Base-by-base conservation (phyloP, 2,888 invertebrate genomes). In the Amblyteles armatorius region DNA sequence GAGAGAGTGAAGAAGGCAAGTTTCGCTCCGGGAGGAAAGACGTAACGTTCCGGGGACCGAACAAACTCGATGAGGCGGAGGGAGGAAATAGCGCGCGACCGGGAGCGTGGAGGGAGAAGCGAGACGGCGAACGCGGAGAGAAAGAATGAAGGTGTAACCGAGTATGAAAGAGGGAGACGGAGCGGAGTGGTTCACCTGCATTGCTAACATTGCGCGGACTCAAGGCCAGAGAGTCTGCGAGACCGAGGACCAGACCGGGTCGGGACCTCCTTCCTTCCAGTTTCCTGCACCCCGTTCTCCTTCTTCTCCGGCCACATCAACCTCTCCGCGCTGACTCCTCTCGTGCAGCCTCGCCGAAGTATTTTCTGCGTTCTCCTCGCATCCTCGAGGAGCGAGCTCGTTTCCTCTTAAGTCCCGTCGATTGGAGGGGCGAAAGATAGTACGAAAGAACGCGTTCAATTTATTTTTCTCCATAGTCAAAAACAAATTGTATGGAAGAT, bases 151-250 rank as follows among this genome's bases (percentile, higher is more conserved):
- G 72, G 69, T 48, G 79, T 76, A 83, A 69, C 68, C 65, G 80
- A 82, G 89, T 89, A 89, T 87, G 90, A 89, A 88, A 89, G 89
- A 89, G 88, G 87, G 86, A 83, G 88, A 84, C 81, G 67, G 86
- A 78, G 73, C 68, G 89, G 92, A 92, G 93, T 92, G 93, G 93
- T 93, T 93, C 93, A 93, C 94, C 94, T 93, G 93, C 93, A 93
- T 94, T 93, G 93, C 93, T 92, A 92, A 92, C 93, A 93, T 93
- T 93, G 93, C 93, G 91, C 92, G 91, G 90, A 90, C 92, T 92
- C 91, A 92, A 92, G 93, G 92, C 92, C 92, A 92, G 89, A 89
- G 91, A 93, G 92, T 93, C 92, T 91, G 92, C 91, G 91, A 92
- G 92, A 91, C 90, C 91, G 88, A 87, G 89, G 92, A 91, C 91